A percentile compares a stretch with the other conserved stretches of the same genome.
Evolutionary conservation across 2,888 invertebrate species (phyloP).

Genomic region (Ormyrus nitidulus): DNA sequence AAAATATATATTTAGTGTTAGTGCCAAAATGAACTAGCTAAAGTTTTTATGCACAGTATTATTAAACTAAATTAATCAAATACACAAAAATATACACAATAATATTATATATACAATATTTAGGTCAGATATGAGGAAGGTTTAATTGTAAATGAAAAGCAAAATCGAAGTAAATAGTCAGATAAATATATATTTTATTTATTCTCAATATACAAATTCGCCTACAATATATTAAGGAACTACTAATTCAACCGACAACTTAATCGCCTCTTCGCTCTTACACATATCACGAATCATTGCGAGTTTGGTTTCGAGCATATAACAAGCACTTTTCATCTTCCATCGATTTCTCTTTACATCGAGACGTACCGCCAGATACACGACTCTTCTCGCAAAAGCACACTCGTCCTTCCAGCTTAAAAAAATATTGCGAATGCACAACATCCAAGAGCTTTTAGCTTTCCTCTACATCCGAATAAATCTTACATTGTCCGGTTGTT

Average conservation of each 20-base stretch:
- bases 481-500: conserved; percentile 12
- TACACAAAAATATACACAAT: too few relatives aligned
- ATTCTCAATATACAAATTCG: conserved; percentile 72
- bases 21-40: too few relatives aligned
- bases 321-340: conserved; percentile 61
- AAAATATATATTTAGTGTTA: too few relatives aligned
- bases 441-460: conserved; percentile 50
- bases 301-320: conserved; percentile 68
- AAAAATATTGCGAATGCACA: conserved; percentile 55
- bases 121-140: not conserved
- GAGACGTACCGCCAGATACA: conserved; percentile 7
- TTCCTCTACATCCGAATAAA: not conserved
- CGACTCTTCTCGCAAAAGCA: conserved; percentile 43
- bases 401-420: conserved; percentile 36
- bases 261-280: conserved; percentile 60
- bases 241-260: conserved; percentile 69
- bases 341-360: conserved; percentile 18
- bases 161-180: conserved; percentile 50
- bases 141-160: conserved; percentile 2
- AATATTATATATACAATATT: too few relatives aligned
- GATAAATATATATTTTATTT: conserved; percentile 70
- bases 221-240: conserved; percentile 71
- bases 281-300: conserved; percentile 71
- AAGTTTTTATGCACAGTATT: too few relatives aligned
- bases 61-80: too few relatives aligned